Conservation (phyloP, 2,797 vertebrate genomes). For the Distichodus sexfasciatus region DNA sequence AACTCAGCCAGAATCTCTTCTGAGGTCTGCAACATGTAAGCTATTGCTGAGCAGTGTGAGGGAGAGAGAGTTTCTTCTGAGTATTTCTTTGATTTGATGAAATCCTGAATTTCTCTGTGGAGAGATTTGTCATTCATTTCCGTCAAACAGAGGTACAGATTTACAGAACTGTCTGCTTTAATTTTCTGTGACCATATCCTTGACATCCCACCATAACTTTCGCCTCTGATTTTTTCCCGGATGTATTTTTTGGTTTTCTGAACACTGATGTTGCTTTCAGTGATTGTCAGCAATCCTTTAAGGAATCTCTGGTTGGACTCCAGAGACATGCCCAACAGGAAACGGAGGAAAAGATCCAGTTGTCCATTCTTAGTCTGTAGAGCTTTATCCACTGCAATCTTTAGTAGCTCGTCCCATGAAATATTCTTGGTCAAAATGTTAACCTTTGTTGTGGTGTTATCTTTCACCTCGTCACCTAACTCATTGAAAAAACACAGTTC, state of each 20-base stretch:
- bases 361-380: too few relatives aligned
- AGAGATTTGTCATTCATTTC: conserved; percentile 15
- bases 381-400: neutral
- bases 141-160: conserved; percentile 7
- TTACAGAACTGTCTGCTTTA: conserved; percentile 2
- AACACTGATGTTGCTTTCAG: neutral
- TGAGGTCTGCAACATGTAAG: conserved; percentile 12
- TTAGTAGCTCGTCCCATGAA: neutral
- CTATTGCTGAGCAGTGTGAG: conserved; percentile 24
- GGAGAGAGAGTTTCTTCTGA: neutral
- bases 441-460: neutral
- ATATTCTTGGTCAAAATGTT: neutral
- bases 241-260: neutral
- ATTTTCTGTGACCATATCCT: neutral
- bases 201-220: neutral
- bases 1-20: conserved; percentile 6
- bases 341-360: too few relatives aligned
- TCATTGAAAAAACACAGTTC: neutral
- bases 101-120: neutral
- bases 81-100: neutral
- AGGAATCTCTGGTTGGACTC: neutral
- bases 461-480: neutral
- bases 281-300: neutral
- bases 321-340: neutral
- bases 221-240: neutral